A percentile compares a stretch with the other conserved stretches of the same genome.
phyloP scores from a whole-genome alignment of 2,888 invertebrate genomes.

The Cephus spinipes region DNA sequence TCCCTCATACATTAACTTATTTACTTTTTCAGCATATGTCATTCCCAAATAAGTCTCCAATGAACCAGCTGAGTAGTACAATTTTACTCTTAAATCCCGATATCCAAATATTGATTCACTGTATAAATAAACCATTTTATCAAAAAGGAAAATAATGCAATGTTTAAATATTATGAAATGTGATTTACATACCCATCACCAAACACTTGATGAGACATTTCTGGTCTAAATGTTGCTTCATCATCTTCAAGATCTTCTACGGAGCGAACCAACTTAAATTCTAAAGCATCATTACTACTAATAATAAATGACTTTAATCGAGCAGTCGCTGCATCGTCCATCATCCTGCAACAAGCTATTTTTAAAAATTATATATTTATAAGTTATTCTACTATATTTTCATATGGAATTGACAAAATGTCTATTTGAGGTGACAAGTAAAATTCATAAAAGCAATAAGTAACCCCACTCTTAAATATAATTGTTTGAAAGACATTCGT shows the following conservation, averaged over 20 bases:
- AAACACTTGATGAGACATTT: constrained; percentile 94
- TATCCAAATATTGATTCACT: constrained; percentile 96
- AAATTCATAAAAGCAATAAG: not conserved
- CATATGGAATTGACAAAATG: not conserved
- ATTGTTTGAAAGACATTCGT: not conserved
- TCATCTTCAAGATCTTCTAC: constrained; percentile 77
- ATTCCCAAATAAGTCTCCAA: constrained; percentile 85
- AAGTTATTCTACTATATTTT: not conserved
- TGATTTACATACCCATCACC: constrained; percentile 75
- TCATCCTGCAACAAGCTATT: constrained; percentile 32
- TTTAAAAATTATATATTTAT: not conserved
- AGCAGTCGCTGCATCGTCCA: constrained; percentile 55
- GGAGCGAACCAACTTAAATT: constrained; percentile 72
- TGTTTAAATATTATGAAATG: constrained; percentile 5
- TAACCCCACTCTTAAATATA: not conserved
- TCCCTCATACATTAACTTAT: constrained; percentile 71
- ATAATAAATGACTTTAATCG: constrained; percentile 62
- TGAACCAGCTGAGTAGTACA: constrained; percentile 85
- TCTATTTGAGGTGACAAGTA: not conserved
- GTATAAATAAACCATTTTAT: constrained; percentile 41
- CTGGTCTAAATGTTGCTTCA: constrained; percentile 77
- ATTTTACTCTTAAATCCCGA: constrained; percentile 80
- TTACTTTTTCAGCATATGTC: constrained; percentile 78
- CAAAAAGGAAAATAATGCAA: constrained; percentile 31
- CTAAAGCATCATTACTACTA: constrained; percentile 67